Evolutionary conservation across 1,140 invertebrate species (phyloP).

Genomic region (Druon quercuslanigerum): DNA sequence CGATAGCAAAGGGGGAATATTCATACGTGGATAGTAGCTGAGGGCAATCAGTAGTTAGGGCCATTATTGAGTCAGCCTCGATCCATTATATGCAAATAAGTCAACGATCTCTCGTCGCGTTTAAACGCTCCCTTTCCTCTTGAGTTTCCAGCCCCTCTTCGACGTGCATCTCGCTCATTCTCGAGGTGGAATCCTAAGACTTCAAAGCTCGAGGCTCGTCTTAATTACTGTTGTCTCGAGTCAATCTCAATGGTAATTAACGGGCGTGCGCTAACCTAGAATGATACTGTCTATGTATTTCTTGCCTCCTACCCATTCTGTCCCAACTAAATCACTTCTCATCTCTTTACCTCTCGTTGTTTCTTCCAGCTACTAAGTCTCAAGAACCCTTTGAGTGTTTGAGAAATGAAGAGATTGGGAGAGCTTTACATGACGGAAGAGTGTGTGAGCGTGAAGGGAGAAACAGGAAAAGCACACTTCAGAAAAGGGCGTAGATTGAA

Average conservation of each 20-base stretch:
- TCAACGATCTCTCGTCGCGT: slow-evolving; percentile 61
- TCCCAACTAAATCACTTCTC: not conserved
- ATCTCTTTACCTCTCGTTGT: slow-evolving; percentile 13
- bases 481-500: slow-evolving; percentile 4
- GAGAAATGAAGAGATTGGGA: slow-evolving; percentile 23
- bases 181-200: slow-evolving; percentile 57
- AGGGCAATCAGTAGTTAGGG: slow-evolving; percentile 29
- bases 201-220: slow-evolving; percentile 71
- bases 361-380: slow-evolving; percentile 5
- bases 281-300: slow-evolving; percentile 27
- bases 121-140: slow-evolving; percentile 55
- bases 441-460: slow-evolving; percentile 21
- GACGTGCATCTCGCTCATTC: slow-evolving; percentile 47
- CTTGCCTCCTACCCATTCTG: slow-evolving; percentile 14
- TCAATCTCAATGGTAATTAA: slow-evolving; percentile 76
- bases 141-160: slow-evolving; percentile 49
- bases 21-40: slow-evolving; percentile 13
- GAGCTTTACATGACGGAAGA: slow-evolving; percentile 19
- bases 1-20: slow-evolving; percentile 4
- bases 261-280: slow-evolving; percentile 47
- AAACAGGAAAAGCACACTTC: slow-evolving; percentile 32
- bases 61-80: slow-evolving; percentile 58
- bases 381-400: slow-evolving; percentile 8
- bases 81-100: slow-evolving; percentile 74
- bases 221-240: slow-evolving; percentile 75